Evolutionary conservation across 2,888 invertebrate genomes (phyloP).

Genomic region (Campopleginae sp.): DNA sequence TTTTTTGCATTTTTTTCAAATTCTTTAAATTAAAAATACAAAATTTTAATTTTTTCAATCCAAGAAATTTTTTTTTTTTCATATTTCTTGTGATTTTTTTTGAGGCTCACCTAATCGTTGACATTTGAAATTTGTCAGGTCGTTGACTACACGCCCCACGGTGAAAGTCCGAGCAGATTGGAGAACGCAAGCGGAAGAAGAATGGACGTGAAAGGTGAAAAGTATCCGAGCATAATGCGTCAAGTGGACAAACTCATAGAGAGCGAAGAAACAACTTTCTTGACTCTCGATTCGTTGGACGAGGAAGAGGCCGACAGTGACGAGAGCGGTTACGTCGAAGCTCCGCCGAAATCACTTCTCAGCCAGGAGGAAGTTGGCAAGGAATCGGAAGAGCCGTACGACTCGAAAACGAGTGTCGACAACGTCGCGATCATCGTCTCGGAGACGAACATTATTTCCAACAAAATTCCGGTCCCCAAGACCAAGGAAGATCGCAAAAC

Average conservation of each 20-base stretch:
- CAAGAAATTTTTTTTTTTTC: too few relatives aligned
- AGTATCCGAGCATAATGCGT: constrained; percentile 72
- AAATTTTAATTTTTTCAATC: too few relatives aligned
- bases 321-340: constrained; percentile 95
- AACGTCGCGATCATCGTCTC: constrained; percentile 27
- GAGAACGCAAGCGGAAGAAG: constrained; percentile 68
- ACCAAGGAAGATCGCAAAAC: constrained; percentile 28
- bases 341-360: constrained; percentile 78
- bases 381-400: constrained; percentile 43
- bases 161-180: constrained; percentile 76
- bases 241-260: constrained; percentile 70
- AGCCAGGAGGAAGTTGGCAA: constrained; percentile 54
- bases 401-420: constrained; percentile 2
- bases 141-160: constrained; percentile 81
- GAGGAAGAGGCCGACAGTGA: constrained; percentile 92
- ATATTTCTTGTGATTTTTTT: neutral
- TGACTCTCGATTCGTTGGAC: constrained; percentile 85
- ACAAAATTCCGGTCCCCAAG: constrained; percentile 13
- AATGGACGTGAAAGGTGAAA: constrained; percentile 71
- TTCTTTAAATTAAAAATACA: too few relatives aligned
- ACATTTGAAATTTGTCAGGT: constrained; percentile 67
- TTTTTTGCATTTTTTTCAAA: too few relatives aligned
- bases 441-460: constrained; percentile 17
- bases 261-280: constrained; percentile 78
- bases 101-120: constrained; percentile 14